These are phyloP conservation scores for Synergus japonicus DNA, from an alignment of 2,888 invertebrate genomes.

Conservation along the genomic window DNA sequence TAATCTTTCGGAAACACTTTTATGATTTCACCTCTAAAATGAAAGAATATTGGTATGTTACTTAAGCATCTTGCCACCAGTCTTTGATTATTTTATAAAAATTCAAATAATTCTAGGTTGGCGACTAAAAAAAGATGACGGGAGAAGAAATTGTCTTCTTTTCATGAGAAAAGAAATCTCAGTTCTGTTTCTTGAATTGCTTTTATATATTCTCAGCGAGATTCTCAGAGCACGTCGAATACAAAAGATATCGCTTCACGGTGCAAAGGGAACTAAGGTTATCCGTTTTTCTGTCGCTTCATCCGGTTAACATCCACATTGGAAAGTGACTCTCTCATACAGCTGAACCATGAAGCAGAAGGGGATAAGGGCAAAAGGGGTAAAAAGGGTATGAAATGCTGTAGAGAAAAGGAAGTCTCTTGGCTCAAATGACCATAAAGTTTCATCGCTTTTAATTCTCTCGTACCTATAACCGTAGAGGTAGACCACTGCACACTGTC, in stretches of 20 bases:
- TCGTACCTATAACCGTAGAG: constrained; percentile 39
- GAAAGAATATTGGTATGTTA: too few species aligned
- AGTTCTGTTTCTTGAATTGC: background rate
- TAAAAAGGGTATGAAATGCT: constrained; percentile 5
- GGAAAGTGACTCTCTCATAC: constrained; percentile 13
- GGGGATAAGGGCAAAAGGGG: constrained; percentile 2
- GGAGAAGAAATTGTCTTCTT: background rate
- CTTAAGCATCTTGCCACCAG: too few species aligned
- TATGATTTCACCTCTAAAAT: too few species aligned
- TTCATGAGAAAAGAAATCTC: background rate
- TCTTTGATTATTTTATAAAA: background rate
- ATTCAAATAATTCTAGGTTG: background rate
- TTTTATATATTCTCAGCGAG: constrained; percentile 2
- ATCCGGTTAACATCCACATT: constrained; percentile 33
- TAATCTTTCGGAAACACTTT: too few species aligned
- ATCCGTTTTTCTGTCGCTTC: constrained; percentile 31
- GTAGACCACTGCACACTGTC: constrained; percentile 40
- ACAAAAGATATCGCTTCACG: constrained; percentile 19
- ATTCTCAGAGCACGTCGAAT: background rate
- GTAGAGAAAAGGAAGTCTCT: constrained; percentile 11
- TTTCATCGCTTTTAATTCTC: constrained; percentile 48
- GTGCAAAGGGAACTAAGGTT: constrained; percentile 22
- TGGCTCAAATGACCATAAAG: constrained; percentile 43
- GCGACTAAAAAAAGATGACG: too few species aligned
- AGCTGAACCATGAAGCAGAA: constrained; percentile 19